Percentiles rank a stretch among this genome's conserved stretches.
Conservation (phyloP, 2,113 vertebrate genomes). For the Charadrius vociferus region DNA sequence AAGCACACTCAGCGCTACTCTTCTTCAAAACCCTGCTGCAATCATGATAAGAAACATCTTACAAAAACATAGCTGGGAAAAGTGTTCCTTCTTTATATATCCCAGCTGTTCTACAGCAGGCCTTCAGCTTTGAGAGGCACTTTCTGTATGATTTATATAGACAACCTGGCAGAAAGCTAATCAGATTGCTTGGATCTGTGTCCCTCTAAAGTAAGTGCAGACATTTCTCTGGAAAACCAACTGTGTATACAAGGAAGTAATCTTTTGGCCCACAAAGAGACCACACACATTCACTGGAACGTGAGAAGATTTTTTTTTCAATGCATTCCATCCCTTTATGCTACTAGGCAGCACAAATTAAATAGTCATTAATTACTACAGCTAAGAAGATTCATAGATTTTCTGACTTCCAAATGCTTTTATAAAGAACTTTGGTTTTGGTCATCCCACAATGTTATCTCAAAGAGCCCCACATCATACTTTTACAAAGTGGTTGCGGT, state of each 20-base stretch:
- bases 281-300: neutral
- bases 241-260: neutral
- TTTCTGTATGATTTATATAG: neutral
- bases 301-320: neutral
- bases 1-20: neutral
- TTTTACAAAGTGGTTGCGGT: neutral
- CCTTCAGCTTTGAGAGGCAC: neutral
- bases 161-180: conserved; percentile 22
- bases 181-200: neutral
- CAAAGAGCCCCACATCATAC: neutral
- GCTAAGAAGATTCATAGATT: neutral
- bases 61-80: neutral
- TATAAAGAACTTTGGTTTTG: neutral
- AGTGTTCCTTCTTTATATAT: neutral
- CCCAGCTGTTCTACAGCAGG: neutral
- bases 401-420: neutral
- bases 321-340: neutral
- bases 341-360: neutral
- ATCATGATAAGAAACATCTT: neutral
- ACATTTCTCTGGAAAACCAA: neutral
- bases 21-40: neutral
- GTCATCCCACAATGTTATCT: neutral
- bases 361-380: neutral
- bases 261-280: neutral
- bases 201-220: neutral